These are phyloP conservation scores for Pemphredon lugubris DNA, from an alignment of 2,888 invertebrate genomes.

Conservation along the genomic window DNA sequence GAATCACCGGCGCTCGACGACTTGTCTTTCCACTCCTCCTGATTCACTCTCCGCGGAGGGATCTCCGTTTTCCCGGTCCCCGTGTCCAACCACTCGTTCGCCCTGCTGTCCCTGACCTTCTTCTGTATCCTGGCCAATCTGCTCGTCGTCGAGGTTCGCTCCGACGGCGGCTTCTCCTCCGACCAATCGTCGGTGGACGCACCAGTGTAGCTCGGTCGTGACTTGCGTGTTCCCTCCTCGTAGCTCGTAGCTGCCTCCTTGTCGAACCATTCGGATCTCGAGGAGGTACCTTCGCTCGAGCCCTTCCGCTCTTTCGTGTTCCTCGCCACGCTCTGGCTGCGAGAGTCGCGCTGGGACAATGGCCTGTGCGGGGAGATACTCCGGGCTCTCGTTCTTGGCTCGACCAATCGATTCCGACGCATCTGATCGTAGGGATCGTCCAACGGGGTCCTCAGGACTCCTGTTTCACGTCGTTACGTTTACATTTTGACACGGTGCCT, in stretches of 20 bases:
- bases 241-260: slow-evolving; percentile 53
- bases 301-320: slow-evolving; percentile 64
- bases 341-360: slow-evolving; percentile 72
- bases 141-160: slow-evolving; percentile 14
- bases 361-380: slow-evolving; percentile 79
- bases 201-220: slow-evolving; percentile 48
- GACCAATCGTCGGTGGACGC: slow-evolving; percentile 55
- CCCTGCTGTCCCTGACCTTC: slow-evolving; percentile 25
- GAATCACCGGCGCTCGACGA: slow-evolving; percentile 40
- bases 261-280: slow-evolving; percentile 77
- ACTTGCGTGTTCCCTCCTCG: slow-evolving; percentile 59
- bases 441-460: slow-evolving; percentile 74
- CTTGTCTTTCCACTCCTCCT: slow-evolving; percentile 46
- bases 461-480: slow-evolving; percentile 46
- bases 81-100: slow-evolving; percentile 51
- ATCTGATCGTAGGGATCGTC: slow-evolving; percentile 91
- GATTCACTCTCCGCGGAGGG: slow-evolving; percentile 19
- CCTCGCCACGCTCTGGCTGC: slow-evolving; percentile 81
- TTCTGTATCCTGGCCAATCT: slow-evolving; percentile 34
- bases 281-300: slow-evolving; percentile 58
- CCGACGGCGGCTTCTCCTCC: slow-evolving; percentile 30
- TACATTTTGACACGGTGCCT: neutral
- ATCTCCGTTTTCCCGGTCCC: slow-evolving; percentile 5
- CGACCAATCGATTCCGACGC: slow-evolving; percentile 88
- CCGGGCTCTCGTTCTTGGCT: slow-evolving; percentile 82